These are phyloP conservation scores for Apoderus coryli DNA, from an alignment of 2,888 invertebrate species.

Conservation along the genomic window DNA sequence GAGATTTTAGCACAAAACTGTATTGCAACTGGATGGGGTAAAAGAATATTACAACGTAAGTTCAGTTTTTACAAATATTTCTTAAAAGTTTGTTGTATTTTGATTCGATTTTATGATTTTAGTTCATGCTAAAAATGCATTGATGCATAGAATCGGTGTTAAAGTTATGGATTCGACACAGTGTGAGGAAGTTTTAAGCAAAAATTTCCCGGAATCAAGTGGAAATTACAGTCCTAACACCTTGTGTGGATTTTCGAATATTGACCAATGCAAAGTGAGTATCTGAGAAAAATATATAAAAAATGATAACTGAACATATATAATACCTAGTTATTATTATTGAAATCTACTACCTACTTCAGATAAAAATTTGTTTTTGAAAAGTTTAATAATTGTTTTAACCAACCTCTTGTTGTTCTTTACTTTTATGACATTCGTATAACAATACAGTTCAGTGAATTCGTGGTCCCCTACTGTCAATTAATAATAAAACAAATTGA, in stretches of 20 bases:
- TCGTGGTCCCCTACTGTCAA: too few species aligned
- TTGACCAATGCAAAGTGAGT: conserved; percentile 62
- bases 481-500: too few species aligned
- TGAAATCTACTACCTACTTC: too few species aligned
- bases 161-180: conserved; percentile 45
- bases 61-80: conserved; percentile 10
- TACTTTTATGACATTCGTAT: too few species aligned
- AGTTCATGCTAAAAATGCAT: conserved; percentile 61
- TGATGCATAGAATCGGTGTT: conserved; percentile 61
- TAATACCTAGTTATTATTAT: too few species aligned
- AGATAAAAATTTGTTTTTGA: not conserved
- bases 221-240: conserved; percentile 45
- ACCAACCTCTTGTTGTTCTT: too few species aligned
- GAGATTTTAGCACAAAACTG: conserved; percentile 49
- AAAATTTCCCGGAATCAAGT: conserved; percentile 41
- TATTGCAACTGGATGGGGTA: conserved; percentile 73
- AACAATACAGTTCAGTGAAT: too few species aligned
- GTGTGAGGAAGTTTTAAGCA: conserved; percentile 43
- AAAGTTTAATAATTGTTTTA: too few species aligned
- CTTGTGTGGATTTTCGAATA: conserved; percentile 54
- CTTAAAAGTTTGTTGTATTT: conserved; percentile 2
- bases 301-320: too few species aligned
- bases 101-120: conserved; percentile 22
- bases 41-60: conserved; percentile 61
- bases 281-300: too few species aligned